Base-by-base conservation (phyloP, 2,113 vertebrate genomes). In the Chaetura pelagica region DNA sequence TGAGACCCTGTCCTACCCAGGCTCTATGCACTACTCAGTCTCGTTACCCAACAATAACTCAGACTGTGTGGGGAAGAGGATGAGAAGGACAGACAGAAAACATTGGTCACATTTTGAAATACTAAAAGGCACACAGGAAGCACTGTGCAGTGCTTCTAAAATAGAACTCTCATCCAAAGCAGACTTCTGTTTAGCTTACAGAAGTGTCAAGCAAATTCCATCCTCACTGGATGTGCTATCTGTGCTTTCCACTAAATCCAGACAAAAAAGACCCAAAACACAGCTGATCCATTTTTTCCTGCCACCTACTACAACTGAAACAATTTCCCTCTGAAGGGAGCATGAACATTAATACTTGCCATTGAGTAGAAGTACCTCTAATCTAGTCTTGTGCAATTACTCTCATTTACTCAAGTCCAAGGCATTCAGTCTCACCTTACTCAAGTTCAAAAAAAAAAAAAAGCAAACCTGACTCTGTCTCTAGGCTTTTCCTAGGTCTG, bases 201-300 rank as follows among this genome's bases (percentile, higher is more conserved):
- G 61, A 80, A 93, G 82, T 74, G 79, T 94, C 91, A 96, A 94
- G 87, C 51, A 93, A 95, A 94, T 86, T 82, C 89, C 38, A 59
- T 94, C 51, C 51, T 90, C 49, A 27, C 40, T 95, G 82, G 87
- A 85, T 85, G 62, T 54, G 80, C 87, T 92, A 44, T 94, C 71
- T 85, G 30, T 74, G 93, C 85, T 91, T 96, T 95, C 72, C 52
- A 86, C 75, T 90, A 86, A 79, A 80, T 40, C 72, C 72, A 94
- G 85, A 94, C 85, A 94, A 91, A 92, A 92, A 94, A 85, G 73
- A 94, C 75, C 71, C 89, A 87, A 94, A 94, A 90, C 76, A 94
- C 83, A 90, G 93, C 49, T 89, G 94, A 96, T 95, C 76, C 89
- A 27, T 71, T 94, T 94, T 90, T 81, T 92, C 59, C 83, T 96